phyloP scores from a whole-genome alignment of 2,888 invertebrate genomes.

The Apotomis betuletana region DNA sequence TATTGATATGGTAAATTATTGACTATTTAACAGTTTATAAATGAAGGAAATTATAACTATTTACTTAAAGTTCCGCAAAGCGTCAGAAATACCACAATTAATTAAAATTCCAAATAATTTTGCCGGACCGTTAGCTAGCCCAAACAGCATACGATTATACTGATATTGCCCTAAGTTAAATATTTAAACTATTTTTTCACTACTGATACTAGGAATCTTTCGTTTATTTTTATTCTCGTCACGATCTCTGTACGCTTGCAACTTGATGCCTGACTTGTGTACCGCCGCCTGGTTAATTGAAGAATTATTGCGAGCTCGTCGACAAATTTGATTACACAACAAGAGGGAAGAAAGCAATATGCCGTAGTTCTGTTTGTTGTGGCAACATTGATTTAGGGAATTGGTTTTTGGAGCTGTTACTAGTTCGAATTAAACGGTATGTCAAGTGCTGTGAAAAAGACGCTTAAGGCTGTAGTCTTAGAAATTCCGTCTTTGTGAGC shows the following conservation, averaged over 20 bases:
- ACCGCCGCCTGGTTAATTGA: conserved; percentile 58
- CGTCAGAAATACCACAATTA: too few species aligned
- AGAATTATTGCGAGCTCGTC: conserved; percentile 68
- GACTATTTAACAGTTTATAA: too few species aligned
- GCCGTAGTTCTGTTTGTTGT: conserved; percentile 25
- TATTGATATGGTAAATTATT: too few species aligned
- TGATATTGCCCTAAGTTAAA: not conserved
- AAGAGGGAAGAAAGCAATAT: conserved; percentile 37
- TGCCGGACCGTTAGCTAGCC: not conserved
- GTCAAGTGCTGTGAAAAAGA: not conserved
- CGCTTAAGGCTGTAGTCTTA: too few species aligned
- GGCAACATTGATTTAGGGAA: conserved; percentile 20
- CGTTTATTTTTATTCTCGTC: too few species aligned
- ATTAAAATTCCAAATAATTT: too few species aligned
- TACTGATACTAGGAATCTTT: too few species aligned
- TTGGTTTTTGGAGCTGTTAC: not conserved
- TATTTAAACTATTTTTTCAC: too few species aligned
- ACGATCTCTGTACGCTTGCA: not conserved
- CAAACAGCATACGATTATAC: not conserved
- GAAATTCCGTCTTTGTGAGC: too few species aligned
- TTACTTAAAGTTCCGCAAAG: too few species aligned
- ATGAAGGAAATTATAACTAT: too few species aligned
- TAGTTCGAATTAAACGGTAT: not conserved
- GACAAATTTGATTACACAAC: conserved; percentile 49
- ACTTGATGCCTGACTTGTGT: not conserved